Evolutionary conservation across 2,888 invertebrate genomes (phyloP).

Genomic region (Eristalis intricaria): DNA sequence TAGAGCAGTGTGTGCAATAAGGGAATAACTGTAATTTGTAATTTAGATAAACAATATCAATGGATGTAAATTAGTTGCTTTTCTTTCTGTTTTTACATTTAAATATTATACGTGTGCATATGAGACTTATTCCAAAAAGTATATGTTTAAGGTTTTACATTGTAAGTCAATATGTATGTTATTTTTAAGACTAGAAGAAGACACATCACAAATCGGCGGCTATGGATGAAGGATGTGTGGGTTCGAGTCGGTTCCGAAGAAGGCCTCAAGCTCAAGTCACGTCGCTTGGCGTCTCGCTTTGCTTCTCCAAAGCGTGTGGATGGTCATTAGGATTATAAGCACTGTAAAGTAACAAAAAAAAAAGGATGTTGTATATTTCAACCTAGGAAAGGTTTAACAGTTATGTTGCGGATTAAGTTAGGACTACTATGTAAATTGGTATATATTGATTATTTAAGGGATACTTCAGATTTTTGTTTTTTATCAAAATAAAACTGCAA

Average conservation of each 20-base stretch:
- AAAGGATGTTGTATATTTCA: slow-evolving; percentile 33
- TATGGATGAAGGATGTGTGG: not conserved
- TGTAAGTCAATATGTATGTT: slow-evolving; percentile 48
- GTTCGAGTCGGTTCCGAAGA: slow-evolving; percentile 22
- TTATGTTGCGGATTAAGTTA: slow-evolving; percentile 56
- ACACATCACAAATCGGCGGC: not conserved
- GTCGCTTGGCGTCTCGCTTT: not conserved
- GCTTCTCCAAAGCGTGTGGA: slow-evolving; percentile 13
- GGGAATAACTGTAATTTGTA: slow-evolving; percentile 20
- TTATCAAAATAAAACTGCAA: slow-evolving; percentile 46
- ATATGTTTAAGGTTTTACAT: slow-evolving; percentile 64
- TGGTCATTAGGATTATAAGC: slow-evolving; percentile 40
- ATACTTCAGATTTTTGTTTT: slow-evolving; percentile 34
- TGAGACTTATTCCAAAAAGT: slow-evolving; percentile 72
- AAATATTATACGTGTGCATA: slow-evolving; percentile 61
- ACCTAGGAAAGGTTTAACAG: slow-evolving; percentile 9
- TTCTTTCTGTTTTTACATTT: slow-evolving; percentile 54
- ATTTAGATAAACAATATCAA: slow-evolving; percentile 58
- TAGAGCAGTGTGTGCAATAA: slow-evolving; percentile 1
- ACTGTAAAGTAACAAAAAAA: slow-evolving; percentile 20
- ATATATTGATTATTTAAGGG: slow-evolving; percentile 47
- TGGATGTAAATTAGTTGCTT: slow-evolving; percentile 60
- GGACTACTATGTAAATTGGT: slow-evolving; percentile 45
- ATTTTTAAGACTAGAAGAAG: slow-evolving; percentile 30
- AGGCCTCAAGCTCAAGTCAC: slow-evolving; percentile 15